phyloP scores from a whole-genome alignment of 2,113 vertebrate genomes.

The Paraplagusia blochii region DNA sequence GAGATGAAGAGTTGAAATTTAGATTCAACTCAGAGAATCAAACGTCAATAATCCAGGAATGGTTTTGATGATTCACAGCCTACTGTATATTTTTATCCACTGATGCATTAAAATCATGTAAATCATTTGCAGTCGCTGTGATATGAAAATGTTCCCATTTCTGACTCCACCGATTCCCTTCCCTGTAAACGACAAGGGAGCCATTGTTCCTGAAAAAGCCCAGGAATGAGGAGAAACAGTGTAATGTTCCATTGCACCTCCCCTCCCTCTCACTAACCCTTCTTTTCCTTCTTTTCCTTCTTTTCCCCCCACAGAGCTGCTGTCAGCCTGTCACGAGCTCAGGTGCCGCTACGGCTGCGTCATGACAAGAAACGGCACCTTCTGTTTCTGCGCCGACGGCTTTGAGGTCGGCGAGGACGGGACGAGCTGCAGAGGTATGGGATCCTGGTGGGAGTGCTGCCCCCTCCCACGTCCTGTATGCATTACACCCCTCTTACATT shows the following conservation, averaged over 20 bases:
- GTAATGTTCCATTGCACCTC: constrained; percentile 38
- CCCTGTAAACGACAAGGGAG: constrained; percentile 24
- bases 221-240: constrained; percentile 32
- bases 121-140: neutral
- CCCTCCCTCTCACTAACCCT: constrained; percentile 12
- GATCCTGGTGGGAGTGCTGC: neutral
- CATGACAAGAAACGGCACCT: constrained; percentile 84
- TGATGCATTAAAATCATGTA: too few species aligned
- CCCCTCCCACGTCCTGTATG: too few species aligned
- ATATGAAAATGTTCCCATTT: neutral
- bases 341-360: constrained; percentile 89
- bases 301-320: constrained; percentile 77
- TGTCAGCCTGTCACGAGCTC: constrained; percentile 87
- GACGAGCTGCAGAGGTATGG: constrained; percentile 87
- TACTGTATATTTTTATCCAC: too few species aligned
- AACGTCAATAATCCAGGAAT: too few species aligned
- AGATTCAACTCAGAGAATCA: too few species aligned
- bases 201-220: constrained; percentile 2
- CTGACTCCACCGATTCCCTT: neutral
- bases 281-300: constrained; percentile 17
- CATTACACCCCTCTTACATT: constrained; percentile 7
- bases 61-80: too few species aligned
- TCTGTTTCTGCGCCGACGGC: constrained; percentile 90
- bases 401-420: constrained; percentile 84
- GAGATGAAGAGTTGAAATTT: too few species aligned